Evolutionary conservation across 2,113 vertebrate species (phyloP).

Genomic region (Caranx melampygus): DNA sequence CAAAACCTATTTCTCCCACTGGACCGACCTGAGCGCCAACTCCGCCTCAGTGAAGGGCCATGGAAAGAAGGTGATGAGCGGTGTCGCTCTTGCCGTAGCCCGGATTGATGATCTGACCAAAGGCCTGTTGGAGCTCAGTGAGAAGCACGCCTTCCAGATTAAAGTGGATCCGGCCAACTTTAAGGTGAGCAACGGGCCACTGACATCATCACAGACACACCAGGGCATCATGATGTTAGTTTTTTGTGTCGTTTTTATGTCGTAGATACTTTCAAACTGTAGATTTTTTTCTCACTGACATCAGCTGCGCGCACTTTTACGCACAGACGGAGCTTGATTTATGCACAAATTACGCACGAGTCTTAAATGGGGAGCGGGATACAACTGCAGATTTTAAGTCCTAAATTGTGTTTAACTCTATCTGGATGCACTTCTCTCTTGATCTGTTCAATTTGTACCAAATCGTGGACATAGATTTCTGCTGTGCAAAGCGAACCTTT

Average conservation of each 20-base stretch:
- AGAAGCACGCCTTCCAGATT: slow-evolving; percentile 88
- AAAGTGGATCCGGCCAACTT: slow-evolving; percentile 90
- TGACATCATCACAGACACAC: neutral
- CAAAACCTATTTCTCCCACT: slow-evolving; percentile 92
- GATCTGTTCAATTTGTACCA: neutral
- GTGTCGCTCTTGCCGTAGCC: slow-evolving; percentile 73
- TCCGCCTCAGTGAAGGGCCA: slow-evolving; percentile 82
- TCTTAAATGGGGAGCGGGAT: too few relatives aligned
- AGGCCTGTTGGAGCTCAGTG: slow-evolving; percentile 84
- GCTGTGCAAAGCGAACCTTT: too few relatives aligned
- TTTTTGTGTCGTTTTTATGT: neutral
- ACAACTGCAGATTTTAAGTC: neutral
- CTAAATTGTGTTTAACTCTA: neutral
- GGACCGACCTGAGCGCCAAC: slow-evolving; percentile 63
- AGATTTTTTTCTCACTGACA: neutral
- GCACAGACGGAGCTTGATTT: neutral
- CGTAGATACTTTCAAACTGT: neutral
- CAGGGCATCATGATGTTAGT: neutral
- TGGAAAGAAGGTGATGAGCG: slow-evolving; percentile 79
- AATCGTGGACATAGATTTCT: neutral
- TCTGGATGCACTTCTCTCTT: neutral
- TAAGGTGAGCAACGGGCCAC: slow-evolving; percentile 74
- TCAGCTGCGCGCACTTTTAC: neutral
- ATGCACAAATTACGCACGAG: neutral
- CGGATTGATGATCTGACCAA: slow-evolving; percentile 82